These are phyloP conservation scores for Bellardia pandia DNA, from an alignment of 2,888 invertebrate genomes.

Conservation along the genomic window DNA sequence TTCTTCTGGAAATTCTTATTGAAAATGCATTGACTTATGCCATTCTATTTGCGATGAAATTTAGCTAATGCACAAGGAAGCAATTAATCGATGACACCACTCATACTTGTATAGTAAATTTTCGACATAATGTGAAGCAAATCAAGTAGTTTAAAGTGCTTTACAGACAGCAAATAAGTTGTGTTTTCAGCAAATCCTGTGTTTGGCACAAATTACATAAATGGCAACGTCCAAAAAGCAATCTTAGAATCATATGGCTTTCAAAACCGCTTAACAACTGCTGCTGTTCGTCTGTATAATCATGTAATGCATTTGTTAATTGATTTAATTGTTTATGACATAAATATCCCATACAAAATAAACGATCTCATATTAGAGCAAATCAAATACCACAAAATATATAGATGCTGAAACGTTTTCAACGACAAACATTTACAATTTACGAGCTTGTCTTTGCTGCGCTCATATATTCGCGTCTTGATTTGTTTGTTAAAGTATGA, in stretches of 20 bases:
- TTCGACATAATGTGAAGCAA: too few relatives aligned
- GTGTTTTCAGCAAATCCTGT: too few relatives aligned
- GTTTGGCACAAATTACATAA: too few relatives aligned
- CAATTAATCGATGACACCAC: too few relatives aligned
- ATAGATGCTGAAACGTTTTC: neutral
- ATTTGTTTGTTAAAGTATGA: neutral
- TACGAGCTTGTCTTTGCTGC: constrained; percentile 15
- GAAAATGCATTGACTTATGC: too few relatives aligned
- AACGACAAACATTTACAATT: constrained; percentile 43
- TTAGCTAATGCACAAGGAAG: too few relatives aligned
- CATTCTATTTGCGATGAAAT: too few relatives aligned
- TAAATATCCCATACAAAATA: constrained; percentile 5
- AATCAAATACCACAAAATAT: constrained; percentile 40
- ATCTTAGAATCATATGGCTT: too few relatives aligned
- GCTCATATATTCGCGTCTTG: neutral
- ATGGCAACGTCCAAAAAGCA: too few relatives aligned
- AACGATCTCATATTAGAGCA: constrained; percentile 34
- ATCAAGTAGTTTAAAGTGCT: neutral
- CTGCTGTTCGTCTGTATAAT: neutral
- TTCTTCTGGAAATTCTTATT: too few relatives aligned
- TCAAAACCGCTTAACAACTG: neutral
- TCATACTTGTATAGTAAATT: too few relatives aligned
- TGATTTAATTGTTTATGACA: constrained; percentile 17
- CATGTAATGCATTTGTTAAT: constrained; percentile 15
- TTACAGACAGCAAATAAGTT: neutral